Evolutionary conservation across 2,888 invertebrate species (phyloP).

Genomic region (Cordilura impudica): DNA sequence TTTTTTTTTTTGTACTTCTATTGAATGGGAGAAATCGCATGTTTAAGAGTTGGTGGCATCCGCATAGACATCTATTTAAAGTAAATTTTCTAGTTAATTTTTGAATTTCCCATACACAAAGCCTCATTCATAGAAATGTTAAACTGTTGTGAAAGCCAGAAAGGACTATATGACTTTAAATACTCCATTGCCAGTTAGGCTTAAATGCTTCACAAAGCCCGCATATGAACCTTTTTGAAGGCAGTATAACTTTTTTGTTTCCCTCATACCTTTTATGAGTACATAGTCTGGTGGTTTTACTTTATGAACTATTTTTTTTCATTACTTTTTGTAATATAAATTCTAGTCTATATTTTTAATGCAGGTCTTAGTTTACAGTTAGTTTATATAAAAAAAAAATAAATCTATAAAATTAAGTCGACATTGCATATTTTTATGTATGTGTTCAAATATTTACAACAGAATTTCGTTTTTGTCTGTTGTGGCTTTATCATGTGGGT

Average conservation of each 20-base stretch:
- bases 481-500: slow-evolving; percentile 20
- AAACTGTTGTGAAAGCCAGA: slow-evolving; percentile 2
- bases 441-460: slow-evolving; percentile 30
- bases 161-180: slow-evolving; percentile 50
- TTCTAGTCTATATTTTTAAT: slow-evolving; percentile 36
- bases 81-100: slow-evolving; percentile 26
- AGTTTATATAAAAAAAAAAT: neutral
- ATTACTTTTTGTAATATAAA: slow-evolving; percentile 1
- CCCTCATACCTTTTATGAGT: slow-evolving; percentile 32
- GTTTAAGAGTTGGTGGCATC: neutral
- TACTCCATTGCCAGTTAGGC: slow-evolving; percentile 23
- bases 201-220: slow-evolving; percentile 35
- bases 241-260: slow-evolving; percentile 11
- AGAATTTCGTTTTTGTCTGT: slow-evolving; percentile 42
- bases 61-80: slow-evolving; percentile 27
- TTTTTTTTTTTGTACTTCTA: neutral
- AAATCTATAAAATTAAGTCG: slow-evolving; percentile 30
- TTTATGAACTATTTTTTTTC: neutral
- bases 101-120: neutral
- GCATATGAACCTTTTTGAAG: slow-evolving; percentile 17
- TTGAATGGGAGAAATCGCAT: neutral
- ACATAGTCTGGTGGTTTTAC: slow-evolving; percentile 43
- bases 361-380: slow-evolving; percentile 32
- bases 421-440: slow-evolving; percentile 32
- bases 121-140: neutral